Evolutionary conservation across 2,797 vertebrate genomes (phyloP).

Genomic region (Muscicapa striata): DNA sequence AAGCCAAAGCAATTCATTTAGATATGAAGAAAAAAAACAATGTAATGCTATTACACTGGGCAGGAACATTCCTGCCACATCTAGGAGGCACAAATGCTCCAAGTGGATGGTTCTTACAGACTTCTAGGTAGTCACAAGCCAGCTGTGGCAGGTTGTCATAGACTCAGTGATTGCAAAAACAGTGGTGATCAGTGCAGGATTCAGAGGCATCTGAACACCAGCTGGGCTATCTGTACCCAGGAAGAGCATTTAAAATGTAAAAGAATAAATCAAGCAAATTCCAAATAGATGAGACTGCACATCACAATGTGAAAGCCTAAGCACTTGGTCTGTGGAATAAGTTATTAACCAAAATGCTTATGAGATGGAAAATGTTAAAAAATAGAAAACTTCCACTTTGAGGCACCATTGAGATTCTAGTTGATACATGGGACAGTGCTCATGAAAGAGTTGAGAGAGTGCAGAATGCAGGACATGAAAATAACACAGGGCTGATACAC

Average conservation of each 20-base stretch:
- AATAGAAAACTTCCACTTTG: neutral
- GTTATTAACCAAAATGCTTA: neutral
- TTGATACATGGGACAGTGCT: neutral
- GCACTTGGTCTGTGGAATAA: neutral
- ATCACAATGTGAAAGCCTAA: accelerated
- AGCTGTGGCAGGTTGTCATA: neutral
- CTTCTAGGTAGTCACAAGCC: neutral
- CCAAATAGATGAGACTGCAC: neutral
- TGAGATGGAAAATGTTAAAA: neutral
- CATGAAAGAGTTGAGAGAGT: neutral
- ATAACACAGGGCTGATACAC: neutral
- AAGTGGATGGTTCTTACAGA: neutral
- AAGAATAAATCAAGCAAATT: neutral
- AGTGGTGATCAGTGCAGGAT: neutral
- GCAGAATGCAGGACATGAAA: neutral
- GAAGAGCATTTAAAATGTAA: neutral
- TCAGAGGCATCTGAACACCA: neutral
- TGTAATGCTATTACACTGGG: neutral
- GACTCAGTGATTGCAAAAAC: neutral
- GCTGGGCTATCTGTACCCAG: neutral
- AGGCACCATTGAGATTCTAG: neutral
- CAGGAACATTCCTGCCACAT: neutral
- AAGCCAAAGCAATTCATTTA: neutral
- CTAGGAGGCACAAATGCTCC: neutral
- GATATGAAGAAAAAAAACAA: neutral